Evolutionary conservation across 2,797 vertebrate genomes (phyloP).

Genomic region (Crotalus adamanteus): DNA sequence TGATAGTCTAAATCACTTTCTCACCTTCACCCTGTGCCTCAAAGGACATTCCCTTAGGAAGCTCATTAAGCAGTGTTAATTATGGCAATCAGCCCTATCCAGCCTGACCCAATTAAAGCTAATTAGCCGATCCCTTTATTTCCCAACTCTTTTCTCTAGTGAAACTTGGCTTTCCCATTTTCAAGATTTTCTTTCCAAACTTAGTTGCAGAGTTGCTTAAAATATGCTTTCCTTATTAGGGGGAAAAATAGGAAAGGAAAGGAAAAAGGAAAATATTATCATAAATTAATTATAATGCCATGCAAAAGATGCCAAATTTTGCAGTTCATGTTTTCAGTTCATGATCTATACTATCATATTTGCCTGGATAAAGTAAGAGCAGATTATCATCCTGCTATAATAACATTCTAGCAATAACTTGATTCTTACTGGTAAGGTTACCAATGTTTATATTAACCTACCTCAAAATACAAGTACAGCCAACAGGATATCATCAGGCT

Average conservation of each 20-base stretch:
- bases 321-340: background rate
- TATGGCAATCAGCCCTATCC: slow-evolving; percentile 61
- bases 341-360: background rate
- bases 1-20: background rate
- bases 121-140: slow-evolving; percentile 66
- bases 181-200: slow-evolving; percentile 27
- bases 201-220: background rate
- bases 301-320: background rate
- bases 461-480: background rate
- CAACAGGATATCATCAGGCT: background rate
- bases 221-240: background rate
- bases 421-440: background rate
- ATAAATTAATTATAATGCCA: background rate
- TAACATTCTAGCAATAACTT: background rate
- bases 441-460: background rate
- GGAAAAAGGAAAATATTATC: background rate
- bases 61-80: slow-evolving; percentile 64
- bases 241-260: background rate
- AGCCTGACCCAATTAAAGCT: slow-evolving; percentile 67
- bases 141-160: slow-evolving; percentile 49
- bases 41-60: slow-evolving; percentile 38
- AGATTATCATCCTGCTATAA: background rate
- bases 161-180: slow-evolving; percentile 9
- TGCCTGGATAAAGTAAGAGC: background rate
- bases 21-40: background rate